Percentiles rank a stretch among this genome's conserved stretches.
These are phyloP conservation scores for Gadopsis bispinosus DNA, from an alignment of 2,797 vertebrate species.

Conservation along the genomic window DNA sequence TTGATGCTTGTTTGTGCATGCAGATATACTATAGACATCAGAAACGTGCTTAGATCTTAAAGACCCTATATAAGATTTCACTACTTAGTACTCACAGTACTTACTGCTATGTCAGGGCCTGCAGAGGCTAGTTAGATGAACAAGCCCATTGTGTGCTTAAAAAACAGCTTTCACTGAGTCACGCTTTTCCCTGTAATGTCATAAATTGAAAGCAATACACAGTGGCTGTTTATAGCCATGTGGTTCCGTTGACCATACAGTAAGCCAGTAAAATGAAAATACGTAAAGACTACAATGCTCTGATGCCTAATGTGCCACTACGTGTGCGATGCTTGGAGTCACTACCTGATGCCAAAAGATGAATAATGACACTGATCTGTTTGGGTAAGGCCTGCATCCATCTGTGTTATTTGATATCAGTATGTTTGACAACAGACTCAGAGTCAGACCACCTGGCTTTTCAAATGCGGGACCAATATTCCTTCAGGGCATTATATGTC, in stretches of 20 bases:
- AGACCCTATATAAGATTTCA: background rate
- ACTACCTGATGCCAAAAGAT: conserved; percentile 53
- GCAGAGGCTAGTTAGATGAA: background rate
- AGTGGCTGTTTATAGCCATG: background rate
- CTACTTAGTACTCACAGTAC: background rate
- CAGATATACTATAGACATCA: background rate
- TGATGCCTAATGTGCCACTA: conserved; percentile 41
- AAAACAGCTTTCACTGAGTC: background rate
- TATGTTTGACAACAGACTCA: conserved; percentile 66
- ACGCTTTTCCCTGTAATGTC: background rate
- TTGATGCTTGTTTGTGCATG: conserved; percentile 23
- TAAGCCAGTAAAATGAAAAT: conserved; percentile 53
- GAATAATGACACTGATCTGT: conserved; percentile 72
- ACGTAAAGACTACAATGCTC: conserved; percentile 44
- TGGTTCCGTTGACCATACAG: conserved; percentile 4
- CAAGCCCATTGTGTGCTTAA: background rate
- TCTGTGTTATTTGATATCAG: conserved; percentile 74
- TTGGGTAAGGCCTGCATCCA: conserved; percentile 75
- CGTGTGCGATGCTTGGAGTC: conserved; percentile 48
- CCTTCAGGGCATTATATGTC: conserved; percentile 40
- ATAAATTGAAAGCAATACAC: background rate
- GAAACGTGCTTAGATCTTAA: conserved; percentile 5
- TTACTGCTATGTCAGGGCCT: background rate
- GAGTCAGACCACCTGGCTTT: conserved; percentile 72
- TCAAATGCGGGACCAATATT: conserved; percentile 47